Conservation (phyloP, 1,140 invertebrate species). For the Pemphigus obesinymphae region DNA sequence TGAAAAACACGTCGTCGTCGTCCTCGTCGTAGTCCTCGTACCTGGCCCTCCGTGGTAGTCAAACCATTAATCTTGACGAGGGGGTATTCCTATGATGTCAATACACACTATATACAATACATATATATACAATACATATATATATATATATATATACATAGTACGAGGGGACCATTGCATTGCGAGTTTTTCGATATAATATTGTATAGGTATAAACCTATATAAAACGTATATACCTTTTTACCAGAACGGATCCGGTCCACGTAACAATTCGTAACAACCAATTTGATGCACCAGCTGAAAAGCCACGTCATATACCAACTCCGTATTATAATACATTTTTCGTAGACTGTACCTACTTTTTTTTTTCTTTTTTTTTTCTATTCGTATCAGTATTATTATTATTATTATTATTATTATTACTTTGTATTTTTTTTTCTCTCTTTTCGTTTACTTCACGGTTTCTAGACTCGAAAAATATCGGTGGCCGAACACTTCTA, state of each 20-base stretch:
- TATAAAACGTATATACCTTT: background rate
- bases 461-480: background rate
- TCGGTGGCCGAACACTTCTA: background rate
- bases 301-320: background rate
- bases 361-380: background rate
- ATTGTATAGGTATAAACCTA: background rate
- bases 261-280: constrained; percentile 37
- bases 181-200: background rate
- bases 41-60: constrained; percentile 22
- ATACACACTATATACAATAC: too few relatives aligned
- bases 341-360: background rate
- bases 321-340: background rate
- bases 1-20: background rate
- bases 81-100: constrained; percentile 5
- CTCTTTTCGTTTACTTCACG: background rate
- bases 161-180: background rate
- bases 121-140: too few relatives aligned
- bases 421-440: background rate
- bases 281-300: constrained; percentile 29
- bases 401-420: background rate
- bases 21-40: too few relatives aligned
- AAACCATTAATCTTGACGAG: constrained; percentile 9
- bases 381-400: background rate
- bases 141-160: background rate
- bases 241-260: constrained; percentile 31